Conservation (phyloP, 2,888 invertebrate species). For the Anoplius nigerrimus region DNA sequence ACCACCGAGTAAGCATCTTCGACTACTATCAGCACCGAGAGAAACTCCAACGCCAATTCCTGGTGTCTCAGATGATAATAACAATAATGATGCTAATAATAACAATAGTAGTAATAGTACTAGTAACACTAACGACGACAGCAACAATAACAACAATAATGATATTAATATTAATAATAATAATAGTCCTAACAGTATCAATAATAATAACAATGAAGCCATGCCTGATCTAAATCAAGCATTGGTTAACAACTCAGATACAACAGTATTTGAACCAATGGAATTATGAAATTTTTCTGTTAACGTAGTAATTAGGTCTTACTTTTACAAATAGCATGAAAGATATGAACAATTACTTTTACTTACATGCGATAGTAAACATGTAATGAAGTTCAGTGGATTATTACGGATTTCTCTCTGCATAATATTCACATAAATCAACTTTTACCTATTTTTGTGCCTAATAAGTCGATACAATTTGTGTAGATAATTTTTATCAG, state of each 20-base stretch:
- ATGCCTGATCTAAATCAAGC: conserved; percentile 66
- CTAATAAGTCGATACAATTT: not conserved
- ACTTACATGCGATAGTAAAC: not conserved
- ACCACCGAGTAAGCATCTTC: conserved; percentile 80
- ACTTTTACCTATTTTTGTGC: not conserved
- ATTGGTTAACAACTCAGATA: conserved; percentile 42
- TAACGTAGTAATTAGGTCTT: not conserved
- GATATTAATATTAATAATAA: conserved; percentile 52
- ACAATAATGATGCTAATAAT: conserved; percentile 53
- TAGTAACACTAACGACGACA: conserved; percentile 53
- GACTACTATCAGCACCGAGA: conserved; percentile 54
- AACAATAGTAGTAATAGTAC: conserved; percentile 42
- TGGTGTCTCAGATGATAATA: conserved; percentile 48
- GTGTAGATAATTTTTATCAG: not conserved
- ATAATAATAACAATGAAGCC: conserved; percentile 56
- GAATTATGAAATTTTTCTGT: conserved; percentile 63
- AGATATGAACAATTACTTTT: too few relatives aligned
- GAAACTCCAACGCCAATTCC: conserved; percentile 55
- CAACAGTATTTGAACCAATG: conserved; percentile 66
- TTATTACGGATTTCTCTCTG: not conserved
- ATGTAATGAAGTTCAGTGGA: not conserved
- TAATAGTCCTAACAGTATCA: conserved; percentile 52
- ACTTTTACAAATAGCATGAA: too few relatives aligned
- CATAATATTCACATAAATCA: not conserved
- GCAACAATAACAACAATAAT: conserved; percentile 48